Evolutionary conservation across 2,797 vertebrate species (phyloP).

Genomic region (Cephalopachus bancanus): DNA sequence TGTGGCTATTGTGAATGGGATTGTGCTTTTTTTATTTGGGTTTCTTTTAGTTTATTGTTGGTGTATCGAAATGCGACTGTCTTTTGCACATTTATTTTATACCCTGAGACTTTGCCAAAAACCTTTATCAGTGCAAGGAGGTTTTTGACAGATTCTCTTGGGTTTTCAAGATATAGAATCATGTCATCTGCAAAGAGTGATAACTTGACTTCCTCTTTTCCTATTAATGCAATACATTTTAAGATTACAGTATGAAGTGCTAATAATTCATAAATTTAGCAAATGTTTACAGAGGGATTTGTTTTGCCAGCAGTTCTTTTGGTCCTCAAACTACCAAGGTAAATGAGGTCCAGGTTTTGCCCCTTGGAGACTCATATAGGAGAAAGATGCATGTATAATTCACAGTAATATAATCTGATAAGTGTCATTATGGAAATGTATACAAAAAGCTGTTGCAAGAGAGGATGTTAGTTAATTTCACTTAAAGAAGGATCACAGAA

Average conservation of each 20-base stretch:
- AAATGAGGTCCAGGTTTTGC: background rate
- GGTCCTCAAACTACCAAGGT: background rate
- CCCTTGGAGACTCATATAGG: background rate
- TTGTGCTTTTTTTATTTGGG: too few relatives aligned
- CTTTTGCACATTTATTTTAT: too few relatives aligned
- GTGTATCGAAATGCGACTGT: too few relatives aligned
- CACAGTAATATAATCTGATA: background rate
- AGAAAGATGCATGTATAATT: background rate
- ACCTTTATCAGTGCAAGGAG: too few relatives aligned
- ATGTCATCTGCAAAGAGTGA: too few relatives aligned
- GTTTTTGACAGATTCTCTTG: too few relatives aligned
- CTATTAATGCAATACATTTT: background rate
- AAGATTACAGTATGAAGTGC: background rate
- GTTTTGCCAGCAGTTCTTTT: background rate
- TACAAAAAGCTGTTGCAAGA: background rate
- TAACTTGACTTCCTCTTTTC: too few relatives aligned
- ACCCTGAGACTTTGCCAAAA: too few relatives aligned
- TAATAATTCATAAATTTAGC: background rate
- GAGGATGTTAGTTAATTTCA: background rate
- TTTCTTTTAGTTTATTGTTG: too few relatives aligned
- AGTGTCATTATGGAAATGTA: background rate
- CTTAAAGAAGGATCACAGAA: background rate
- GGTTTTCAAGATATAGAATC: too few relatives aligned
- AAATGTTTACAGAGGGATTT: background rate
- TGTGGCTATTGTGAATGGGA: too few relatives aligned